Evolutionary conservation across 2,113 vertebrate genomes (phyloP).

Genomic region (Helogale parvula): DNA sequence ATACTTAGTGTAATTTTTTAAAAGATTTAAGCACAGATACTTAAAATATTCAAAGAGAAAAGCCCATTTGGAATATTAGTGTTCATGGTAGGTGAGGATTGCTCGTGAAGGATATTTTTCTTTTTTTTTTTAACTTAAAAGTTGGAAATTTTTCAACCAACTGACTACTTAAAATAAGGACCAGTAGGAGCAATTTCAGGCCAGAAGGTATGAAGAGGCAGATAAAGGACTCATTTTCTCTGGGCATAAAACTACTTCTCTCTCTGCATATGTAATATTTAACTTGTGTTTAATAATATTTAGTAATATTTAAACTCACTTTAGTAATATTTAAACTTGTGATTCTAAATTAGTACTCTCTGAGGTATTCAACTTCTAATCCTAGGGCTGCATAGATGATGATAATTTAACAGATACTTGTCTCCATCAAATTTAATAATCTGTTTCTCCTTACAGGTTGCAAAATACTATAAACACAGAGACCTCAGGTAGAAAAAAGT

Average conservation of each 20-base stretch:
- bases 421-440: not conserved
- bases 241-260: not conserved
- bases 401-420: not conserved
- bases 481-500: not conserved
- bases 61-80: not conserved
- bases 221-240: not conserved
- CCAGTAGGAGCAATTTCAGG: not conserved
- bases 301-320: no score
- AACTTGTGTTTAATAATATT: no score
- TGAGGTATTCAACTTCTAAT: not conserved
- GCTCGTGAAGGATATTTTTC: not conserved
- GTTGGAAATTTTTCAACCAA: not conserved
- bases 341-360: not conserved
- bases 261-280: not conserved
- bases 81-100: not conserved
- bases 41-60: not conserved
- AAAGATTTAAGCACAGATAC: not conserved
- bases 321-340: not conserved
- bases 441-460: not conserved
- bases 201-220: not conserved
- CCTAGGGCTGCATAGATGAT: not conserved
- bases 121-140: not conserved
- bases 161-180: not conserved
- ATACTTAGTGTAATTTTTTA: not conserved
- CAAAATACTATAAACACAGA: not conserved